phyloP scores from a whole-genome alignment of 2,797 vertebrate species.

The Margarornis squamiger region DNA sequence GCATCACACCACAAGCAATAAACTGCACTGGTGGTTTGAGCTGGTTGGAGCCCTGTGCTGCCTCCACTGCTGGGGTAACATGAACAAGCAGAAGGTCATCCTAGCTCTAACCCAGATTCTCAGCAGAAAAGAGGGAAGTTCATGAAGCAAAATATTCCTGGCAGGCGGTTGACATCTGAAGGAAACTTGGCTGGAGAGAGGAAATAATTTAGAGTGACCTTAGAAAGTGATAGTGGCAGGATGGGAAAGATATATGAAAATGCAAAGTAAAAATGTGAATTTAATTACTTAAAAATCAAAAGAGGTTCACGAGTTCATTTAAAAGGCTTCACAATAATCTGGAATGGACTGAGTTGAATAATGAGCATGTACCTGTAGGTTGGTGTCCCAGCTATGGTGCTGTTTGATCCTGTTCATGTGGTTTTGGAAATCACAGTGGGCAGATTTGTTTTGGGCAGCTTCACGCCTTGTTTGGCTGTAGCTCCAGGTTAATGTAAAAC shows the following conservation, averaged over 20 bases:
- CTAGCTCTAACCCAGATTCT: neutral
- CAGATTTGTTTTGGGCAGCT: neutral
- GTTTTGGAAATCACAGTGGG: neutral
- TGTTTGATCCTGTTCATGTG: neutral
- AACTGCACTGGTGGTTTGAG: rapidly evolving
- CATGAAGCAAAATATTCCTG: neutral
- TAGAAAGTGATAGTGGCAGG: neutral
- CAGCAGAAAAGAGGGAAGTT: neutral
- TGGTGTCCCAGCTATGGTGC: neutral
- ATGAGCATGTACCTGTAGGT: neutral
- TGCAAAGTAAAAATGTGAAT: neutral
- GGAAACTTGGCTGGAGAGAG: neutral
- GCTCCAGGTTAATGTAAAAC: neutral
- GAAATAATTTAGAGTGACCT: neutral
- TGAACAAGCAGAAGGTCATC: neutral
- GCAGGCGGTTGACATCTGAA: neutral
- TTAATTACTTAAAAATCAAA: neutral
- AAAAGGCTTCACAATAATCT: neutral
- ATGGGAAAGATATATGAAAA: neutral
- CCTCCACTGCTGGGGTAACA: neutral
- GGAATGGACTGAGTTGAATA: neutral
- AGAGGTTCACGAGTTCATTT: neutral
- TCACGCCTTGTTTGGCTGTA: neutral
- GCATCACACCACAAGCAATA: rapidly evolving
- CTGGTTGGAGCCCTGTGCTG: neutral